A percentile compares a stretch with the other conserved stretches of the same genome.
These are phyloP conservation scores for Nothocercus nigrocapillus DNA, from an alignment of 2,113 vertebrate species.

Conservation along the genomic window DNA sequence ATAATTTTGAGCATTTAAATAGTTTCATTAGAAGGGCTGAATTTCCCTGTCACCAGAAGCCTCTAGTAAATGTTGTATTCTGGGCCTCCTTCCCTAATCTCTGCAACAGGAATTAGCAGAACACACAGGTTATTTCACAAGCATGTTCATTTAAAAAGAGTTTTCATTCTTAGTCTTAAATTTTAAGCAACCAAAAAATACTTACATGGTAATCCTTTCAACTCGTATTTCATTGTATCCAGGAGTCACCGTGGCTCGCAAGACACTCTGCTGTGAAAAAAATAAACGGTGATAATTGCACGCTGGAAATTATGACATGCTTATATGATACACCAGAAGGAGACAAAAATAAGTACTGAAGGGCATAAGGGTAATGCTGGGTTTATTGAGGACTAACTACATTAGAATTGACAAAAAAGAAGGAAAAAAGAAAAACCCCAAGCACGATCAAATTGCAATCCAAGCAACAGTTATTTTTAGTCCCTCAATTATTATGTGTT, in stretches of 20 bases:
- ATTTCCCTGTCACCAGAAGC: conserved; percentile 36
- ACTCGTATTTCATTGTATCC: conserved; percentile 46
- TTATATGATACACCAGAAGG: conserved; percentile 5
- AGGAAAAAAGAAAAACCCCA: not conserved
- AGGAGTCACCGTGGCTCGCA: conserved; percentile 27
- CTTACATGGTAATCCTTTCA: conserved; percentile 52
- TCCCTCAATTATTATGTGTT: not conserved
- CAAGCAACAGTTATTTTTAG: conserved; percentile 50
- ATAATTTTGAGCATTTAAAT: conserved; percentile 54
- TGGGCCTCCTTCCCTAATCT: conserved; percentile 19
- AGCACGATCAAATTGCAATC: conserved; percentile 17
- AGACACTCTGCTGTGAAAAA: conserved; percentile 35
- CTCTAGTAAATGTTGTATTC: not conserved
- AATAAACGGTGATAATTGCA: conserved; percentile 39
- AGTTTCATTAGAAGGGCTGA: conserved; percentile 16
- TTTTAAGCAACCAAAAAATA: not conserved
- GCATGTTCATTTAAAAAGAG: conserved; percentile 31
- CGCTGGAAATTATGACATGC: conserved; percentile 35
- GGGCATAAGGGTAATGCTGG: conserved; percentile 21
- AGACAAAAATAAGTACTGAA: conserved; percentile 46
- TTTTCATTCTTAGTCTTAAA: conserved; percentile 22
- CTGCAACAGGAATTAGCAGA: conserved; percentile 17
- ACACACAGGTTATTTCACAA: conserved; percentile 8
- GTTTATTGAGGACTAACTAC: conserved; percentile 37
- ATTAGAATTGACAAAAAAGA: conserved; percentile 33